phyloP scores from a whole-genome alignment of 2,888 invertebrate genomes.

The Archips xylosteana region DNA sequence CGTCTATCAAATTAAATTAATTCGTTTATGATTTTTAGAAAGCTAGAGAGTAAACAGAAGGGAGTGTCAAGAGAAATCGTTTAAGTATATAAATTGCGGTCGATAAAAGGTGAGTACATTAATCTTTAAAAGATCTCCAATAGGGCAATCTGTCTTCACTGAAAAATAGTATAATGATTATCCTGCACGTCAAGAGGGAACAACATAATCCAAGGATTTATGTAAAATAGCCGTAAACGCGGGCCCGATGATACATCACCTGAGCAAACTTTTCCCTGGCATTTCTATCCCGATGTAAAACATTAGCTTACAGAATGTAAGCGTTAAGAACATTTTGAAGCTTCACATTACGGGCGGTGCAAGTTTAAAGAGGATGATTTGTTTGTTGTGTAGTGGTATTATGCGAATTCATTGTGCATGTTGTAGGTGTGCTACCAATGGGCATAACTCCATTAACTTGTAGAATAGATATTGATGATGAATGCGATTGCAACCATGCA shows the following conservation, averaged over 20 bases:
- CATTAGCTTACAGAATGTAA: slow-evolving; percentile 52
- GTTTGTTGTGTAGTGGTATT: background rate
- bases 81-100: background rate
- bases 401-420: background rate
- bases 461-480: no score
- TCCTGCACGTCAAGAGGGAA: slow-evolving; percentile 22
- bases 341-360: slow-evolving; percentile 35
- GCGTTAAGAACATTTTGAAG: slow-evolving; percentile 47
- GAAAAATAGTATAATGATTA: slow-evolving; percentile 30
- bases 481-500: no score
- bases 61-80: background rate
- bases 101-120: background rate
- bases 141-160: slow-evolving; percentile 4
- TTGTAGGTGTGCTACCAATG: background rate
- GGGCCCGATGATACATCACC: slow-evolving; percentile 46
- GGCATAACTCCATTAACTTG: no score
- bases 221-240: slow-evolving; percentile 31
- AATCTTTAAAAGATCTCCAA: slow-evolving; percentile 4
- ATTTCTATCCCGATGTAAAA: slow-evolving; percentile 51
- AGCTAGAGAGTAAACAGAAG: background rate
- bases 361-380: slow-evolving; percentile 27
- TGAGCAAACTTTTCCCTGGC: slow-evolving; percentile 49
- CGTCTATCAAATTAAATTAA: slow-evolving; percentile 5
- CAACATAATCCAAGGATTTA: slow-evolving; percentile 34
- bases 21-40: background rate